These are phyloP conservation scores for Sardina pilchardus DNA, from an alignment of 2,113 vertebrate species.

Conservation along the genomic window DNA sequence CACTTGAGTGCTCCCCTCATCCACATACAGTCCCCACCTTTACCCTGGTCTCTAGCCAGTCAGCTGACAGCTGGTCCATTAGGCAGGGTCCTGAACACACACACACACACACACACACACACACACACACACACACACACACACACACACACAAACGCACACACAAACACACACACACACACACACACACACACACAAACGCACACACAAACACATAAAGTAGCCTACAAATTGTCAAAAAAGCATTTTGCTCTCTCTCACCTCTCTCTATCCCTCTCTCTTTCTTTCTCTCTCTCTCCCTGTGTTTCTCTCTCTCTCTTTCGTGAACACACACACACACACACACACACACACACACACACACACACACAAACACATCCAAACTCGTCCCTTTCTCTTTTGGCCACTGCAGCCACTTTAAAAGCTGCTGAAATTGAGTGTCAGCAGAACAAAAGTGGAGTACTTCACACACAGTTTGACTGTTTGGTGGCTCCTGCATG, in stretches of 20 bases:
- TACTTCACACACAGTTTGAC: constrained; percentile 2
- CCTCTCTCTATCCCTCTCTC: neutral
- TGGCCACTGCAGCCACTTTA: constrained; percentile 65
- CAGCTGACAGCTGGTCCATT: constrained; percentile 31
- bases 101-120: neutral
- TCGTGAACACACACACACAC: neutral
- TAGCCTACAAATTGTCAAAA: no score
- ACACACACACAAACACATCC: neutral
- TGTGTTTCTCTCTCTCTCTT: constrained; percentile 1
- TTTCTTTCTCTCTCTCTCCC: neutral
- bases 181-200: neutral
- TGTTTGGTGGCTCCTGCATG: constrained; percentile 14
- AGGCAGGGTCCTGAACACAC: constrained; percentile 18
- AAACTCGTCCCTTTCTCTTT: constrained; percentile 24
- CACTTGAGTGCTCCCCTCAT: neutral
- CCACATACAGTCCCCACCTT: neutral
- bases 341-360: neutral
- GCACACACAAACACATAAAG: neutral
- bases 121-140: neutral
- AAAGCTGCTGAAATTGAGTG: constrained; percentile 42
- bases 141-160: neutral
- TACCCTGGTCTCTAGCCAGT: neutral
- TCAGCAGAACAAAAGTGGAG: neutral
- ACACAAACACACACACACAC: neutral
- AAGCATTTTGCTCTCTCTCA: constrained; percentile 15